A percentile compares a stretch with the other conserved stretches of the same genome.
Evolutionary conservation across 2,797 vertebrate species (phyloP).

Genomic region (Meda fulgida): DNA sequence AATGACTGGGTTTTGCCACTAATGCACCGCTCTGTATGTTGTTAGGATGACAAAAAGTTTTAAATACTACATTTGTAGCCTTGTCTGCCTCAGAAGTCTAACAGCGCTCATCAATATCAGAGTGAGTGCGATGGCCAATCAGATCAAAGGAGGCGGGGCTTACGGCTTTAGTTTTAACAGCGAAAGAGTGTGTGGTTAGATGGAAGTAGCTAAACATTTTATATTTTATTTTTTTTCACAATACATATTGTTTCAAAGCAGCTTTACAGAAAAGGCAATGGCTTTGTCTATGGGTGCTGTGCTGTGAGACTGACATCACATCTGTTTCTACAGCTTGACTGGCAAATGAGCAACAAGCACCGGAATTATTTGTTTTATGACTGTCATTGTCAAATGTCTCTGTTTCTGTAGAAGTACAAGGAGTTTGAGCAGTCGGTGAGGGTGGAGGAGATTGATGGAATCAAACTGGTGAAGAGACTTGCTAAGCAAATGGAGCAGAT

Average conservation of each 20-base stretch:
- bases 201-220: too few relatives aligned
- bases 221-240: too few relatives aligned
- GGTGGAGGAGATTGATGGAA: conserved; percentile 95
- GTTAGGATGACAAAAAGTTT: too few relatives aligned
- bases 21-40: too few relatives aligned
- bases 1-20: neutral
- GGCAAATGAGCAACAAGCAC: neutral
- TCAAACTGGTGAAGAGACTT: conserved; percentile 92
- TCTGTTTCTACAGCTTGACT: neutral
- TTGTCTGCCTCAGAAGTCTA: too few relatives aligned
- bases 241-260: too few relatives aligned
- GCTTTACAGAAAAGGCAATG: neutral
- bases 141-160: too few relatives aligned
- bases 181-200: too few relatives aligned
- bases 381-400: neutral
- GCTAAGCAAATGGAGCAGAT: conserved; percentile 98
- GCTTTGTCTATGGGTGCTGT: neutral
- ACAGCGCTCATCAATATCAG: too few relatives aligned
- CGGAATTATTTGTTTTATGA: neutral
- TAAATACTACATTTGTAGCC: too few relatives aligned
- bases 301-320: neutral
- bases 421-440: conserved; percentile 92
- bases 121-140: too few relatives aligned
- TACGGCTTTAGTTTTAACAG: too few relatives aligned
- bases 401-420: conserved; percentile 90